Conservation (phyloP, 2,797 vertebrate species). For the Selene dorsalis region DNA sequence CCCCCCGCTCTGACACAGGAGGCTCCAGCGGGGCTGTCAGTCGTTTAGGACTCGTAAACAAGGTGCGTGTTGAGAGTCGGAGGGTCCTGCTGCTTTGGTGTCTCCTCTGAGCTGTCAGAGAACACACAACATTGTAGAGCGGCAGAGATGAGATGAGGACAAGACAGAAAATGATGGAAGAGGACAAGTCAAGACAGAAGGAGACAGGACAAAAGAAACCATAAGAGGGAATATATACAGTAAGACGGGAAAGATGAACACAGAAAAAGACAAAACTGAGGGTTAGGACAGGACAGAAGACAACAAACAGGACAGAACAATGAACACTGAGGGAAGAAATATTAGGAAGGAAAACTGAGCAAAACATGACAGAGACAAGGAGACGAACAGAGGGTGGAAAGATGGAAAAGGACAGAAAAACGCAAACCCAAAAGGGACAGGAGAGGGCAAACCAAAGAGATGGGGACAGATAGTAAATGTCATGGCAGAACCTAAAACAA, state of each 20-base stretch:
- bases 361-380: not conserved
- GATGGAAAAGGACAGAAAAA: not conserved
- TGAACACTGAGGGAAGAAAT: not conserved
- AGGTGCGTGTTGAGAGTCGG: constrained; percentile 67
- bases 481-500: not conserved
- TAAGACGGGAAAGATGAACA: not conserved
- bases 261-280: not conserved
- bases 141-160: constrained; percentile 27
- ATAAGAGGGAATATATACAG: not conserved
- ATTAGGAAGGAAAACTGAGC: not conserved
- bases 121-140: constrained; percentile 32
- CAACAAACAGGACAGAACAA: not conserved
- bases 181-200: constrained; percentile 38
- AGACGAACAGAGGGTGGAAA: not conserved
- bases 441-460: not conserved
- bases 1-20: constrained; percentile 56
- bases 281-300: not conserved
- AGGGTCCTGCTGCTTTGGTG: constrained; percentile 78
- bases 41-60: constrained; percentile 73
- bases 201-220: constrained; percentile 20
- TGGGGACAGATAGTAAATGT: not conserved
- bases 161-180: constrained; percentile 43
- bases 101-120: constrained; percentile 73
- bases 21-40: constrained; percentile 57
- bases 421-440: not conserved